A percentile compares a stretch with the other conserved stretches of the same genome.
Conservation (phyloP, 2,888 invertebrate species). For the Eugnorisma glareosa region DNA sequence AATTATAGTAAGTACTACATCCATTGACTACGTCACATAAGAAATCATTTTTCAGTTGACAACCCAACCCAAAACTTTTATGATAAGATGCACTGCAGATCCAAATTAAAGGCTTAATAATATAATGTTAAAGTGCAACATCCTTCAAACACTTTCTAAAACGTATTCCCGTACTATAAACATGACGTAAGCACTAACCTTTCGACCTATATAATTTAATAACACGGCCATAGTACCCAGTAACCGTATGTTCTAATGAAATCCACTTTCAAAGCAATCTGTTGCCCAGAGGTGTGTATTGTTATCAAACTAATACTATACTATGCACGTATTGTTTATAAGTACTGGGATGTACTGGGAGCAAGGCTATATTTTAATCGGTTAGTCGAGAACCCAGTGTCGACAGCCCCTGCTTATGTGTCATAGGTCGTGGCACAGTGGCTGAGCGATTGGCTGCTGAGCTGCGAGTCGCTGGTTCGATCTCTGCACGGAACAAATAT, state of each 20-base stretch:
- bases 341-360: conserved; percentile 47
- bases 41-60: neutral
- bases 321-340: conserved; percentile 69
- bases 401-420: too few relatives aligned
- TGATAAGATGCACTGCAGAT: neutral
- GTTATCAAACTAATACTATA: conserved; percentile 82
- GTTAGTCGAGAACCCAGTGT: neutral
- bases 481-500: too few relatives aligned
- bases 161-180: conserved; percentile 36
- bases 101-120: conserved; percentile 1
- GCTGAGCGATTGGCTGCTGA: too few relatives aligned
- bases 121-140: neutral
- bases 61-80: neutral
- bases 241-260: conserved; percentile 82
- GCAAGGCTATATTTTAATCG: neutral
- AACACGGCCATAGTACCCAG: conserved; percentile 62
- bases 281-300: conserved; percentile 81
- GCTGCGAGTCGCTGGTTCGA: too few relatives aligned
- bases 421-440: too few relatives aligned
- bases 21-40: neutral
- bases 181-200: conserved; percentile 63
- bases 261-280: conserved; percentile 84
- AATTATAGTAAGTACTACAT: neutral
- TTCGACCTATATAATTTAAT: conserved; percentile 68
- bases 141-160: conserved; percentile 54